phyloP scores from a whole-genome alignment of 2,113 vertebrate species.

The Eupsittula cactorum region DNA sequence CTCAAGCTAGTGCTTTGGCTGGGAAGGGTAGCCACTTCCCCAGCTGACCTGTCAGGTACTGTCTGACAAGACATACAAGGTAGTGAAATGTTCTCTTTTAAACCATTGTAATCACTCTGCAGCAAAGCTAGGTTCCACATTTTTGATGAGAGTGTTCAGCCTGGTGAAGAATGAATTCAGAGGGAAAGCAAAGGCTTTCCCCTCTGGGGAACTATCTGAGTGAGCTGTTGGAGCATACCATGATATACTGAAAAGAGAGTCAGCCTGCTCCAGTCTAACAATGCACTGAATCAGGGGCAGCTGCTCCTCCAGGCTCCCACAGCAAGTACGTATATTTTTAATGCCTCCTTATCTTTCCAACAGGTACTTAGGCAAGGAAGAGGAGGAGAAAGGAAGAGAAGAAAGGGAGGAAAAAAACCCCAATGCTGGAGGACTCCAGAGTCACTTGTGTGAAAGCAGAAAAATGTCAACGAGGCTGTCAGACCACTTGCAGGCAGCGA shows the following conservation, averaged over 20 bases:
- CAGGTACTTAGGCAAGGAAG: neutral
- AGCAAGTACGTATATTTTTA: neutral
- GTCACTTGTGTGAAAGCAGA: neutral
- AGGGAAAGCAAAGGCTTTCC: slow-evolving; percentile 7
- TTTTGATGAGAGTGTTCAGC: neutral
- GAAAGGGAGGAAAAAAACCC: accelerated
- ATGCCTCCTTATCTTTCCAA: neutral
- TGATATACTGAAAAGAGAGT: neutral
- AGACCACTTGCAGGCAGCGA: neutral
- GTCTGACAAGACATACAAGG: neutral
- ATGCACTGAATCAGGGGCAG: neutral
- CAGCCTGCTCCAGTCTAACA: neutral
- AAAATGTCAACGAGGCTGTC: neutral
- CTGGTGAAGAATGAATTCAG: slow-evolving; percentile 32
- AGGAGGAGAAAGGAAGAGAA: neutral
- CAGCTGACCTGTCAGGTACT: neutral
- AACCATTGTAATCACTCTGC: slow-evolving; percentile 1
- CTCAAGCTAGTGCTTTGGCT: neutral
- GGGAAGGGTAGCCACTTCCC: neutral
- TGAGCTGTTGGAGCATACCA: neutral
- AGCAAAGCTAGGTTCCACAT: neutral
- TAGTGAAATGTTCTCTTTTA: neutral
- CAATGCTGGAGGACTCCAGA: neutral
- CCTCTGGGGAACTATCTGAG: slow-evolving; percentile 20
- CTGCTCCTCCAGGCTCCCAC: neutral